Conservation (phyloP, 2,797 vertebrate genomes). For the Gymnopithys bicolor region DNA sequence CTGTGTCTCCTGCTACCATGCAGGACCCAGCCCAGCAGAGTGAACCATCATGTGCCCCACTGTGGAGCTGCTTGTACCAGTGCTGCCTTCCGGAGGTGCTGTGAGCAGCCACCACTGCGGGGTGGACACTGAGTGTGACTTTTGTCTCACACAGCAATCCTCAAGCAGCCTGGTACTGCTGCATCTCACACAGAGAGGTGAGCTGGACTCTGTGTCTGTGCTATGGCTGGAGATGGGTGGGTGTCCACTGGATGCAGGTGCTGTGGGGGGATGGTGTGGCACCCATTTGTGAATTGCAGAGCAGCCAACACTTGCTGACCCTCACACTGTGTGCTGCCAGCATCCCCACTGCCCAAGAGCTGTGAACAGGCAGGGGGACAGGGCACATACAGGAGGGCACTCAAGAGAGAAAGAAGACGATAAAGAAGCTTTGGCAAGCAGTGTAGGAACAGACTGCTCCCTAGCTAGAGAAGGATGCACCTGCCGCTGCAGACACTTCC, state of each 20-base stretch:
- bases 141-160: background rate
- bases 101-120: background rate
- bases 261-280: fast-evolving
- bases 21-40: background rate
- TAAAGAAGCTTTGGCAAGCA: background rate
- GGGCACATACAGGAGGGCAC: background rate
- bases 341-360: background rate
- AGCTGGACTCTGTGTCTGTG: fast-evolving
- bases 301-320: background rate
- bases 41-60: background rate
- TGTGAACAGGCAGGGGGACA: background rate
- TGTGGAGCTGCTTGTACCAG: background rate
- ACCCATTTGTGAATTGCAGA: background rate
- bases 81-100: background rate
- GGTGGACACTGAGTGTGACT: too few relatives aligned
- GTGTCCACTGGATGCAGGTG: background rate
- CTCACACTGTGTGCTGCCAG: background rate
- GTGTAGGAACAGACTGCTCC: background rate
- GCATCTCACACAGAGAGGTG: fast-evolving
- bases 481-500: background rate
- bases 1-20: fast-evolving
- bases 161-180: background rate
- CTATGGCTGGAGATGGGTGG: background rate
- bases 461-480: background rate
- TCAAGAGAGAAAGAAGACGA: background rate